phyloP scores from a whole-genome alignment of 2,113 vertebrate species.

The Anser cygnoides region DNA sequence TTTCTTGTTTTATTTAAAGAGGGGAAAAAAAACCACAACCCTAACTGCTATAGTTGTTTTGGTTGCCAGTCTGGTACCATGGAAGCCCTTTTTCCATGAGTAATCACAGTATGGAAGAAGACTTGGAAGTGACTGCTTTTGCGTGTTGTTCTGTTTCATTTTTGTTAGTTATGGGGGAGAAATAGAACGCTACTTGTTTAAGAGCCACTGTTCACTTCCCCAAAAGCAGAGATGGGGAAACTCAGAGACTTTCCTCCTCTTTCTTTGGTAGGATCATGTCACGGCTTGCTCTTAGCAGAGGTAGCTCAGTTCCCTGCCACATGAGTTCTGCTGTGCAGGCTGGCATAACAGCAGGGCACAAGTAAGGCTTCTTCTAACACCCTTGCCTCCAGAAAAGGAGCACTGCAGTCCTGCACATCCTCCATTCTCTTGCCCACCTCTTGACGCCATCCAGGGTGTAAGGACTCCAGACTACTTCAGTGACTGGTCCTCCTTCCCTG shows the following conservation, averaged over 20 bases:
- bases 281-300: background rate
- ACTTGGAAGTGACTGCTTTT: background rate
- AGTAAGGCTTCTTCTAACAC: background rate
- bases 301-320: background rate
- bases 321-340: accelerated
- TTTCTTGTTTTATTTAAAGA: background rate
- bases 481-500: background rate
- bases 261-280: background rate
- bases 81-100: background rate
- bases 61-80: background rate
- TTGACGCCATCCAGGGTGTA: background rate
- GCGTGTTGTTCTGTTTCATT: background rate
- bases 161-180: background rate
- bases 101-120: background rate
- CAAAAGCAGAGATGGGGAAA: background rate
- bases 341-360: background rate
- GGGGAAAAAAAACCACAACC: background rate
- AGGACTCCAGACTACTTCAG: background rate
- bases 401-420: background rate
- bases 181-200: background rate
- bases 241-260: background rate
- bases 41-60: background rate
- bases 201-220: background rate
- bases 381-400: background rate
- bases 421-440: background rate